Base-by-base conservation (phyloP, 2,797 vertebrate genomes). In the Rhynchonycteris naso region DNA sequence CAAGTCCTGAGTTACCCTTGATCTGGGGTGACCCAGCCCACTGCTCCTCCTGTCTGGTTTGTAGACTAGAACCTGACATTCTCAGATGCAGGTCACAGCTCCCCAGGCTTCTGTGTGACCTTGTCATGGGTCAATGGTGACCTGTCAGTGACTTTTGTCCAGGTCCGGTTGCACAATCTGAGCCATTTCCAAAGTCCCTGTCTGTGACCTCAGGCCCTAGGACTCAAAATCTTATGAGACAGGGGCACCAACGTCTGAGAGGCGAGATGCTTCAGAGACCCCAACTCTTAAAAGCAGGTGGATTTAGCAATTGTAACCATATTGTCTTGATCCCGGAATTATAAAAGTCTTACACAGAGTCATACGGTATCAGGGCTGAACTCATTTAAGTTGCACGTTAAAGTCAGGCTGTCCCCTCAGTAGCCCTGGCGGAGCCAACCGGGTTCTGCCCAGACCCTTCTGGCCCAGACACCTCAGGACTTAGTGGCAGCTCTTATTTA, bases 381-480 rank as follows among this genome's bases (percentile, higher is more conserved):
- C 14, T 43, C 47, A 14, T 69, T 35, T 24, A 54, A 28, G 75
- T 47, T n/a, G 58, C 38, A 63, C 4, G 10, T 47, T 71, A 28
- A 35, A 66, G 68, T 81, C 52, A n/a, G 75, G 38, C 72, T 33
- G 10, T 38, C 38, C 28, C 9, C 38, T 68, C 1, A 13, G 75
- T 11, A 19, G 15, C 79, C 47, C 21, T 11, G 16, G n/a, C 7
- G 4, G 68, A 58, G 5, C 22, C 82, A 54, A 19, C 50, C 11
- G 7, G 43, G 26, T 58, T 52, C 22, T 79, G 19, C 14, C 66
- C 21, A 30, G 87, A 22, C 22, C 24, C 26, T 59, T 35, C 68
- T 7, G 10, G 16, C 3, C 0, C 0, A 0, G 30, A 38, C n/a
- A 50, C 58, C 59, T 59, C 7, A 13, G 2, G 28, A 16, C 18